Conservation (phyloP, 2,888 invertebrate species). For the Therioaphis trifolii region DNA sequence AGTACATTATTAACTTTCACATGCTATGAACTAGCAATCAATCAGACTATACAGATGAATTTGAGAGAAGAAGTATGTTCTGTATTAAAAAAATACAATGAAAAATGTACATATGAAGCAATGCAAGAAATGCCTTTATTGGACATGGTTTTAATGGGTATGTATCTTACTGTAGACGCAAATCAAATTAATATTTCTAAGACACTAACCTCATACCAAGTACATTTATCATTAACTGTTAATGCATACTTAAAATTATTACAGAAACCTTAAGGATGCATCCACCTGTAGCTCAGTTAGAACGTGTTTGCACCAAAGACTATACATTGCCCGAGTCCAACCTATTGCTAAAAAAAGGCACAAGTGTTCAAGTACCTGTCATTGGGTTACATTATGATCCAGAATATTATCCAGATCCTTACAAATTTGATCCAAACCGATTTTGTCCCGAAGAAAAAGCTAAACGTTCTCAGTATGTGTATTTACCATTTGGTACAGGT, state of each 20-base stretch:
- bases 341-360: conserved; percentile 70
- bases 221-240: too few species aligned
- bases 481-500: conserved; percentile 74
- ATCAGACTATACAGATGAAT: conserved; percentile 71
- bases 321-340: conserved; percentile 72
- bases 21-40: conserved; percentile 71
- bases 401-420: conserved; percentile 74
- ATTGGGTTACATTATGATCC: conserved; percentile 74
- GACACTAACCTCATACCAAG: too few species aligned
- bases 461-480: conserved; percentile 71
- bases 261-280: conserved; percentile 74
- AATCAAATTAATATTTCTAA: too few species aligned
- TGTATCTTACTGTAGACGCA: too few species aligned
- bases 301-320: conserved; percentile 72
- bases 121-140: conserved; percentile 68
- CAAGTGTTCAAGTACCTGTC: conserved; percentile 68
- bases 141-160: conserved; percentile 67
- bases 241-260: conserved; percentile 66
- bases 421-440: conserved; percentile 74
- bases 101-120: conserved; percentile 67
- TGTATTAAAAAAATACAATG: conserved; percentile 69
- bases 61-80: conserved; percentile 70
- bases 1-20: conserved; percentile 73
- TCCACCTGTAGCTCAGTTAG: conserved; percentile 72
- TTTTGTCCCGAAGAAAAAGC: conserved; percentile 73